Percentiles rank a stretch among this genome's conserved stretches.
phyloP scores from a whole-genome alignment of 2,888 invertebrate genomes.

The Penaeus monodon region DNA sequence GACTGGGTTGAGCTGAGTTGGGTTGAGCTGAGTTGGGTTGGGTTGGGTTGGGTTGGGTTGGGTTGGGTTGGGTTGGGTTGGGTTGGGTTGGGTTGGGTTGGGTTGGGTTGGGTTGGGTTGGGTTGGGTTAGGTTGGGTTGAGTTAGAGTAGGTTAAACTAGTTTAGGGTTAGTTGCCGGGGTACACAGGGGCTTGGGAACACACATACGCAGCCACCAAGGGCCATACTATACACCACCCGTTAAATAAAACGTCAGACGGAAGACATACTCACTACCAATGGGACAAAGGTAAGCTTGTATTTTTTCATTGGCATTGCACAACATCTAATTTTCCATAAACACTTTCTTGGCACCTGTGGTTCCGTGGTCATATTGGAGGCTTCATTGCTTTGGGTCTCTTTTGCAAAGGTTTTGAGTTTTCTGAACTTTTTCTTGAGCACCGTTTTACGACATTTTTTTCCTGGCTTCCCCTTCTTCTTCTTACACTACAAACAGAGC shows the following conservation, averaged over 20 bases:
- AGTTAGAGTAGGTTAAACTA: too few relatives aligned
- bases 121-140: too few relatives aligned
- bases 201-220: not conserved
- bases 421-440: not conserved
- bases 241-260: not conserved
- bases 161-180: too few relatives aligned
- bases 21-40: too few relatives aligned
- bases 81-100: too few relatives aligned
- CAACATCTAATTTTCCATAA: slow-evolving; percentile 40
- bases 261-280: slow-evolving; percentile 37
- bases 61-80: too few relatives aligned
- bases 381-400: too few relatives aligned
- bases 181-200: too few relatives aligned
- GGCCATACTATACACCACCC: too few relatives aligned
- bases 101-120: too few relatives aligned
- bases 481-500: slow-evolving; percentile 46
- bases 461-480: slow-evolving; percentile 16
- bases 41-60: too few relatives aligned
- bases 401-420: not conserved
- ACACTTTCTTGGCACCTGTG: slow-evolving; percentile 8
- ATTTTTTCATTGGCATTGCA: slow-evolving; percentile 2
- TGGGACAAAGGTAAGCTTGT: slow-evolving; percentile 36
- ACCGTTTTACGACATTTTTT: not conserved
- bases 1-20: too few relatives aligned
- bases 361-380: slow-evolving; percentile 1